Conservation (phyloP, 2,113 vertebrate species). For the Pheucticus melanocephalus region DNA sequence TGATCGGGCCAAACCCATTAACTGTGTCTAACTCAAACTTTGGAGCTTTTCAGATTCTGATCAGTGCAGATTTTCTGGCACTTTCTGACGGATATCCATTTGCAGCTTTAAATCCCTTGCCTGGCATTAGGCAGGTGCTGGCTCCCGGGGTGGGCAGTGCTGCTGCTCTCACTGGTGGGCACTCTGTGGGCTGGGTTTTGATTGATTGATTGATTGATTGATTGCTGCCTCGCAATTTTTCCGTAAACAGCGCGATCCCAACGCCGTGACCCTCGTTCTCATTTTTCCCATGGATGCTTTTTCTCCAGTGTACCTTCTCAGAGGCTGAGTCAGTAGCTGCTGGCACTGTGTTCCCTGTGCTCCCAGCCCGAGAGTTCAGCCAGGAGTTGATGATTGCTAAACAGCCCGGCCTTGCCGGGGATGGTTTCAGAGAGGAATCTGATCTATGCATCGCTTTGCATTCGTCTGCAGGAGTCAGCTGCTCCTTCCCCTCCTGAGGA, state of each 20-base stretch:
- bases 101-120: background rate
- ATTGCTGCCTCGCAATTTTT: fast-evolving
- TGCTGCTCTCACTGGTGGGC: background rate
- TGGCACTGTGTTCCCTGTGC: constrained; percentile 31
- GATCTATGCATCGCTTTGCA: background rate
- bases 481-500: background rate
- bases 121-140: fast-evolving
- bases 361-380: constrained; percentile 53
- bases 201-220: background rate
- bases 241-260: background rate
- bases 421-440: background rate
- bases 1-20: background rate
- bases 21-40: background rate
- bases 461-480: background rate
- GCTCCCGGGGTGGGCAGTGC: background rate
- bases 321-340: constrained; percentile 38
- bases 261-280: background rate
- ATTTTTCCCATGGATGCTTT: constrained; percentile 1
- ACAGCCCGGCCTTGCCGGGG: background rate
- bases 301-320: constrained; percentile 14
- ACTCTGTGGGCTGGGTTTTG: background rate
- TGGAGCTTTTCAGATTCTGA: background rate
- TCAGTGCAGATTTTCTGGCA: background rate
- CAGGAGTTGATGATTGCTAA: constrained; percentile 49
- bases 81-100: fast-evolving